These are phyloP conservation scores for Ephydatia muelleri DNA, from an alignment of 37 sponge, comb jelly and placozoan genomes.

Conservation along the genomic window DNA sequence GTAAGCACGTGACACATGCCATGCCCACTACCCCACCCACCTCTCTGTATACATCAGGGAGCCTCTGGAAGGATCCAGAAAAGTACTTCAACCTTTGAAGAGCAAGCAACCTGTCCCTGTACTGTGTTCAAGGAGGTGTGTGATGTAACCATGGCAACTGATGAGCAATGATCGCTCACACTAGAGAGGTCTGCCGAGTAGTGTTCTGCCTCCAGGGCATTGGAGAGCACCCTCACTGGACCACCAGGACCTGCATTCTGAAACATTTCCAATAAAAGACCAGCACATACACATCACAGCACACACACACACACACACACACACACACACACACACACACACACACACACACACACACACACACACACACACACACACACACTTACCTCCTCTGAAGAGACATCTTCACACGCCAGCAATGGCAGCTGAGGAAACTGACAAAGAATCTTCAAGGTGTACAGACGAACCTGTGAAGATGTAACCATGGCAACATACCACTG, in stretches of 20 bases:
- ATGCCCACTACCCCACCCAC: slow-evolving; percentile 3
- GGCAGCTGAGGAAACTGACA: slow-evolving; percentile 43
- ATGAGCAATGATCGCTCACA: slow-evolving; percentile 14
- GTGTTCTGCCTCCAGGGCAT: slow-evolving; percentile 60
- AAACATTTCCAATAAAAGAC: background rate
- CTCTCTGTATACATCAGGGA: slow-evolving; percentile 56
- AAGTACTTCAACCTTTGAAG: slow-evolving; percentile 57
- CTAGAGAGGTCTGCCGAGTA: slow-evolving; percentile 18
- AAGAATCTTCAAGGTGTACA: slow-evolving; percentile 58
- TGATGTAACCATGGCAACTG: background rate
- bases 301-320: background rate
- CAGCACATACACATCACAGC: background rate
- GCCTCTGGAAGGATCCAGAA: background rate
- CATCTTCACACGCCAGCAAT: background rate
- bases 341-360: background rate
- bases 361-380: background rate
- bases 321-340: too few species aligned
- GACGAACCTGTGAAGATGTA: slow-evolving; percentile 37
- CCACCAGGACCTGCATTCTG: background rate
- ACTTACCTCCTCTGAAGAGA: background rate
- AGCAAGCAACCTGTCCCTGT: slow-evolving; percentile 50
- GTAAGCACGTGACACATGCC: too few species aligned
- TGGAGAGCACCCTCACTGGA: slow-evolving; percentile 13
- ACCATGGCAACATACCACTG: background rate
- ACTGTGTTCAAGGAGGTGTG: slow-evolving; percentile 22